Base-by-base conservation (phyloP, 2,113 vertebrate genomes). In the Sylvilagus bachmani region DNA sequence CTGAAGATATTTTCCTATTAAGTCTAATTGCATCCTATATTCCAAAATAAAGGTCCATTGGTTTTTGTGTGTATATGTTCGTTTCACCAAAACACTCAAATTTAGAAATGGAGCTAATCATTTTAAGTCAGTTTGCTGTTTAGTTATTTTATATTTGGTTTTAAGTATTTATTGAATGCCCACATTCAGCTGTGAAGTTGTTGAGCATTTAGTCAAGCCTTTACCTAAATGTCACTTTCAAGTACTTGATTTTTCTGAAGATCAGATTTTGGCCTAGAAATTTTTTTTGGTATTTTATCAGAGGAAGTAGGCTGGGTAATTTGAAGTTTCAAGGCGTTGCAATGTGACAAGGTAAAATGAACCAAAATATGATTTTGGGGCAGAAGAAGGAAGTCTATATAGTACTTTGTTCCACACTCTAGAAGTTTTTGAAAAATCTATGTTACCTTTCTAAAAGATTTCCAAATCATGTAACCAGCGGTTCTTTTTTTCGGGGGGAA, bases 1-100 rank as follows among this genome's bases (percentile, higher is more conserved):
- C 84, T 95, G 58, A 89, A 87, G 62, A 19, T 93, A 44, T 81
- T 92, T 96, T 96, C 36, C 77, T 93, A 36, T 38, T 84, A 93
- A 85, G 71, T 88, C 38, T 87, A 22, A 91, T 84, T 96, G 53
- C 16, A 51, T 10, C 53, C 22, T 87, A 29, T 93, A 77, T 97
- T 96, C 51, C 29, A 62, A 94, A 93, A 71, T 89, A 81, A 93
- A 93, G 44, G 31, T 77, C 27, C 78, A 14, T 69, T 27, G 38
- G 70, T 58, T 8, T 53, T 70, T 83, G 8, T 79, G 27, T 82
- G 29, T 38, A 1, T 75, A 44, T 44, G 7, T 44, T 44, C 53
- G 77, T 86, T 85, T 92, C 67, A 77, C 22, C 83, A 84, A 90
- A 92, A 55, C 36, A 64, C 13, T 66, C 31, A 33, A 61, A 1